These are phyloP conservation scores for Anneissia japonica DNA, from an alignment of 35 echinoderm and acorn worm genomes.

Conservation along the genomic window DNA sequence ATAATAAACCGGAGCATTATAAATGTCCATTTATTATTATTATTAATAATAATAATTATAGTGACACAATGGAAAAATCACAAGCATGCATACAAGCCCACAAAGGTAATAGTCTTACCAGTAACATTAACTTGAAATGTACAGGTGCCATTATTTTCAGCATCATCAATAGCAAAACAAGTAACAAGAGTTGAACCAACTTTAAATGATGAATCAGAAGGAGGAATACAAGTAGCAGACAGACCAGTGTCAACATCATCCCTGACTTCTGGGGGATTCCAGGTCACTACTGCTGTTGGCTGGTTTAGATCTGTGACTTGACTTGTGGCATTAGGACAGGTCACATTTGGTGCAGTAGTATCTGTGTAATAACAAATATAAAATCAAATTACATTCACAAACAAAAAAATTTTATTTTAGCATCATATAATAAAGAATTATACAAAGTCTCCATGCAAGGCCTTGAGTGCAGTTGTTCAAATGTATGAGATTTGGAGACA, in stretches of 20 bases:
- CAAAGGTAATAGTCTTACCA: background rate
- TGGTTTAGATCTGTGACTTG: background rate
- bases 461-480: no score
- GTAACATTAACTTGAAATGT: background rate
- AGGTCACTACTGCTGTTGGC: background rate
- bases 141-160: background rate
- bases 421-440: no score
- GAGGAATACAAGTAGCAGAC: background rate
- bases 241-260: background rate
- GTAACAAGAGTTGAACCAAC: background rate
- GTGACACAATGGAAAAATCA: no score
- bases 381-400: no score
- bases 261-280: background rate
- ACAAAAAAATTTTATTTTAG: no score
- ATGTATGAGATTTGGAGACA: no score
- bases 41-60: no score
- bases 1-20: no score
- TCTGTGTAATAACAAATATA: no score
- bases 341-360: background rate
- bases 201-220: background rate
- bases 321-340: background rate
- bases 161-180: background rate
- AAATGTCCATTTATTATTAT: no score
- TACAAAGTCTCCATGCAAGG: no score
- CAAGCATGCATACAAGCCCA: no score